A percentile compares a stretch with the other conserved stretches of the same genome.
Conservation (phyloP, 2,113 vertebrate genomes). For the Petroica traversi region DNA sequence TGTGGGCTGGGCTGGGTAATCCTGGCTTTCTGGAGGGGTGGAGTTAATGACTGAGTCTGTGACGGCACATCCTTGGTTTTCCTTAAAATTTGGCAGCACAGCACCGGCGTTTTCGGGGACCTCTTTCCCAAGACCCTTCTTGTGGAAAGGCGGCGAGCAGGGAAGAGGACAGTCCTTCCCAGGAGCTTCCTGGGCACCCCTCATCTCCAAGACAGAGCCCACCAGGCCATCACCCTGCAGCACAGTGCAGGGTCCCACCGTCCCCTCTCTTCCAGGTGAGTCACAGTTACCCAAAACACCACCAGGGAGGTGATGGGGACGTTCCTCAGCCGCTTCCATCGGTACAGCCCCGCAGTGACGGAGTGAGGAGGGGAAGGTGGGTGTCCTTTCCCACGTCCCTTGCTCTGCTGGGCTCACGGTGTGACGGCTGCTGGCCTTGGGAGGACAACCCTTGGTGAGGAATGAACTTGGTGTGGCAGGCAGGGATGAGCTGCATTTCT, state of each 20-base stretch:
- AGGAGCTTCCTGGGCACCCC: not conserved
- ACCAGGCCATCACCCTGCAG: not conserved
- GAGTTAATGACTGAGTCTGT: not conserved
- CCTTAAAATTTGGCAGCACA: slow-evolving; percentile 8
- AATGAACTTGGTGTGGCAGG: fast-evolving
- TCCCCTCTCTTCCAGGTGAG: not conserved
- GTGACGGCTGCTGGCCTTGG: not conserved
- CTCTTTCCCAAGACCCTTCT: not conserved
- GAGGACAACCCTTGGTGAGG: not conserved
- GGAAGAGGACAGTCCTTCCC: not conserved
- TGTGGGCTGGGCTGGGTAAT: slow-evolving; percentile 12
- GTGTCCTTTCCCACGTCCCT: not conserved
- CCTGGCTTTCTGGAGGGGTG: slow-evolving; percentile 14
- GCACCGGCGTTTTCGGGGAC: not conserved
- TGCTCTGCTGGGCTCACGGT: not conserved
- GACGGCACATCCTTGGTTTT: not conserved
- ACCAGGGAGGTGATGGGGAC: not conserved
- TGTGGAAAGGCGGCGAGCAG: not conserved
- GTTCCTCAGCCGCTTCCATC: fast-evolving
- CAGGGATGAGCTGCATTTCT: fast-evolving
- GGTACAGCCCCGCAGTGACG: not conserved
- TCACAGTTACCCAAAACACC: not conserved
- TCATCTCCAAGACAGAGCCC: not conserved
- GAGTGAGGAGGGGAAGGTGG: not conserved
- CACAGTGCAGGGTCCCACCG: not conserved